Conservation (phyloP, 2,888 invertebrate species). For the Corythucha ciliata region DNA sequence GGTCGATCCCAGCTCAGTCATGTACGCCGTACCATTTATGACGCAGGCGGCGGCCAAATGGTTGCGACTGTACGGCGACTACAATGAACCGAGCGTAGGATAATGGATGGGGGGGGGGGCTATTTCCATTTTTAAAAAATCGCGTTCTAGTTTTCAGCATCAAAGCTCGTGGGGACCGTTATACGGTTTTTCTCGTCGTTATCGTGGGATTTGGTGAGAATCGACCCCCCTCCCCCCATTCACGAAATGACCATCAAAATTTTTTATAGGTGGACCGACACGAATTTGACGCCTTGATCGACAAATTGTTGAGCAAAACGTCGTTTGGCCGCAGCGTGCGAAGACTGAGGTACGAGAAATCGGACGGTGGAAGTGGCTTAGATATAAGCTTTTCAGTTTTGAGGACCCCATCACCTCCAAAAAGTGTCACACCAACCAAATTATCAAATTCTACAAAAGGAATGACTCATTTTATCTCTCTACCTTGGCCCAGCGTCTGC, state of each 20-base stretch:
- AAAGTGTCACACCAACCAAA: too few species aligned
- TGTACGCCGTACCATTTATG: conserved; percentile 26
- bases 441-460: too few species aligned
- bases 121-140: too few species aligned
- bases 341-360: conserved; percentile 6
- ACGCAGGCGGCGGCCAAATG: conserved; percentile 36
- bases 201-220: conserved; percentile 21
- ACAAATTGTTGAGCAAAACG: conserved; percentile 11
- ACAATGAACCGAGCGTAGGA: too few species aligned
- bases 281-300: conserved; percentile 15
- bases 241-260: neutral
- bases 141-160: conserved; percentile 36
- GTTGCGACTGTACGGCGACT: too few species aligned
- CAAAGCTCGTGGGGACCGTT: conserved; percentile 35
- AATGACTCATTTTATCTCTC: too few species aligned
- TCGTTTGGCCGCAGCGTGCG: conserved; percentile 1
- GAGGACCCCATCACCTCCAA: too few species aligned
- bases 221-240: too few species aligned
- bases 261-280: conserved; percentile 11
- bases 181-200: conserved; percentile 21
- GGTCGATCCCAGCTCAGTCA: conserved; percentile 18
- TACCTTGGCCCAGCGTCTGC: too few species aligned
- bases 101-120: too few species aligned
- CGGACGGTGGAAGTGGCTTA: neutral
- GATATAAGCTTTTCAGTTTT: too few species aligned